Evolutionary conservation across 2,797 vertebrate genomes (phyloP), one percentile per base, ranked within the genome.

Genomic region (Melanotaenia parkinsoni): DNA sequence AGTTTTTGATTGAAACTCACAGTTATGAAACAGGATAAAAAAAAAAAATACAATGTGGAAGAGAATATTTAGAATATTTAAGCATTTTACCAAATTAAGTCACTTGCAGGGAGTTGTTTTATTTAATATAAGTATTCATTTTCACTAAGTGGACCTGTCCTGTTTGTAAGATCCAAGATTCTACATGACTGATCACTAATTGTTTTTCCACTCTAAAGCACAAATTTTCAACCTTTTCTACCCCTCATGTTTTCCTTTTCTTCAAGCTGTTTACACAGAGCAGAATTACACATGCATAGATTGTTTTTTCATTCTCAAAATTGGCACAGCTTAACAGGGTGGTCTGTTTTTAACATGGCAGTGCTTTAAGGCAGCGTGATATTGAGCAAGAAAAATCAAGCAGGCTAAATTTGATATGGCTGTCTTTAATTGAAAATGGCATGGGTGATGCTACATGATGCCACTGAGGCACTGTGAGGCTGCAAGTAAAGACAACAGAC

Each of bases 391-490:
- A 59, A 68, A 58, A 73, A 82, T 76, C 33, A 9, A 2, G 45
- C 57, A 33, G 70, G 58, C 30, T 37, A 64, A 57, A 74, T 80
- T 65, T 81, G 65, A 87, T 71, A 60, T 72, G 67, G 67, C 59
- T 73, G 70, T 69, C 33, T 80, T 68, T 75, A 72, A 86, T 72
- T 77, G 64, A 81, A 80, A 81, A 50, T 28, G 51, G 47, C 72
- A 35, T 35, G 40, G 67, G 79, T 72, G 65, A 65, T 5, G 2
- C 3, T 1, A 22, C 60, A 24, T 37, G 57, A 26, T 70, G 78
- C 60, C 54, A 43, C 70, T 0, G 33, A 77, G 68, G 61, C 65
- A 9, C 24, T 28, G 66, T 8, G 22, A 59, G 60, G 45, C 74
- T 63, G 12, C 9, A 0, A 38, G 59, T 8, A 76, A 30, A 53